These are phyloP conservation scores for Neoitamus cyanurus DNA, from an alignment of 2,888 invertebrate species.

Conservation along the genomic window DNA sequence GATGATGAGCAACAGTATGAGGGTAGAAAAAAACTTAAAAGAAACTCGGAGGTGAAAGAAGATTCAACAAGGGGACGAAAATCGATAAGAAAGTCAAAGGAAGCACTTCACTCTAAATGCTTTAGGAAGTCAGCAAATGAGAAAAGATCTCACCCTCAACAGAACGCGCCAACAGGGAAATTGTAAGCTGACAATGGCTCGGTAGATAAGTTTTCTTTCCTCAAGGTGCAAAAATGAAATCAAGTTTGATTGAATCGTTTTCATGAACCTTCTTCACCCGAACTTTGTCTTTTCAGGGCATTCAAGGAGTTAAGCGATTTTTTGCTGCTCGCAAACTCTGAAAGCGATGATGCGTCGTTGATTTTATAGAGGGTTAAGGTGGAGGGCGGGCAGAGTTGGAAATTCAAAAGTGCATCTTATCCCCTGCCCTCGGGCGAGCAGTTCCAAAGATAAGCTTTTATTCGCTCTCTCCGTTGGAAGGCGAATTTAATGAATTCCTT, in stretches of 20 bases:
- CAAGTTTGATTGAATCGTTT: slow-evolving; percentile 36
- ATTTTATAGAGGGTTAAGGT: not conserved
- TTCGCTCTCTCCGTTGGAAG: not conserved
- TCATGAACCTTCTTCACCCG: slow-evolving; percentile 21
- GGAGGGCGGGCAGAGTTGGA: not conserved
- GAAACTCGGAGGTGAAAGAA: not conserved
- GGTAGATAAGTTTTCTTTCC: slow-evolving; percentile 25
- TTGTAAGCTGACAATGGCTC: slow-evolving; percentile 25
- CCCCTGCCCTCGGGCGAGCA: not conserved
- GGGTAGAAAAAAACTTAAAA: not conserved
- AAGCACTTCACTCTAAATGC: slow-evolving; percentile 23
- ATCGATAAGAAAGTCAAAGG: slow-evolving; percentile 22
- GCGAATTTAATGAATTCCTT: not conserved
- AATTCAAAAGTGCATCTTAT: not conserved
- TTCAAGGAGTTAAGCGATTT: not conserved
- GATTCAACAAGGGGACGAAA: slow-evolving; percentile 4
- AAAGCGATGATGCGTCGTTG: not conserved
- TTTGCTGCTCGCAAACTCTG: not conserved
- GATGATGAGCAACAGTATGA: not conserved
- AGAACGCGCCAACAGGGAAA: slow-evolving; percentile 20
- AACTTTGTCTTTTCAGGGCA: slow-evolving; percentile 15
- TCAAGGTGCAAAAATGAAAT: slow-evolving; percentile 34
- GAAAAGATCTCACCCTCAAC: slow-evolving; percentile 8
- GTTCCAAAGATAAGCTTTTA: not conserved
- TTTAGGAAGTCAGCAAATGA: slow-evolving; percentile 5